A percentile compares a stretch with the other conserved stretches of the same genome.
These are phyloP conservation scores for Phataginus tricuspis DNA, from an alignment of 2,797 vertebrate genomes.

Conservation along the genomic window DNA sequence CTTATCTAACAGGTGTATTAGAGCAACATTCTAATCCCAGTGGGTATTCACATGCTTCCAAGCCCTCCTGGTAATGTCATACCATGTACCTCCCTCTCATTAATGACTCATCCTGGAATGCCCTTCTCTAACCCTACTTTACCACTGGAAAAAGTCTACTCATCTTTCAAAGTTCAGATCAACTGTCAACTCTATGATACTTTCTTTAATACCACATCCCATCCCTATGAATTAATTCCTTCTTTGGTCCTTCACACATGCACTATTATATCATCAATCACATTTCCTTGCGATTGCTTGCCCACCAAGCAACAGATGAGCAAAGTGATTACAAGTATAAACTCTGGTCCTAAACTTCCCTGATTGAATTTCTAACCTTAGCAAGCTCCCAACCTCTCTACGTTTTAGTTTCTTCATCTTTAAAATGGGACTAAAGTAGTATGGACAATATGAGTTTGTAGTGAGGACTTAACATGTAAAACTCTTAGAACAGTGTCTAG, in stretches of 20 bases:
- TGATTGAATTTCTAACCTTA: not conserved
- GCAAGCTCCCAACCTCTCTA: not conserved
- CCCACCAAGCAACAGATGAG: not conserved
- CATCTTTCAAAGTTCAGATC: slow-evolving; percentile 62
- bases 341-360: not conserved
- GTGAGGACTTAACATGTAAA: not conserved
- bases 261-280: not conserved
- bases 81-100: not conserved
- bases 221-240: not conserved
- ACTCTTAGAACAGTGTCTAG: not conserved
- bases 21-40: not conserved
- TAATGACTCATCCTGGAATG: not conserved
- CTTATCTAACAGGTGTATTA: not conserved
- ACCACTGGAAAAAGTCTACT: slow-evolving; percentile 42
- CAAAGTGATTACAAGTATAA: not conserved
- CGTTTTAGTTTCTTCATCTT: not conserved
- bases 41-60: too few species aligned
- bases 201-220: not conserved
- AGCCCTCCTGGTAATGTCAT: not conserved
- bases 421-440: not conserved
- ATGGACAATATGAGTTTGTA: not conserved
- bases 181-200: not conserved
- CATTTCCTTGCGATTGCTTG: not conserved
- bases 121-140: not conserved
- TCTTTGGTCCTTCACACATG: not conserved